Evolutionary conservation across 2,888 invertebrate genomes (phyloP).

Genomic region (Beris morrisii): DNA sequence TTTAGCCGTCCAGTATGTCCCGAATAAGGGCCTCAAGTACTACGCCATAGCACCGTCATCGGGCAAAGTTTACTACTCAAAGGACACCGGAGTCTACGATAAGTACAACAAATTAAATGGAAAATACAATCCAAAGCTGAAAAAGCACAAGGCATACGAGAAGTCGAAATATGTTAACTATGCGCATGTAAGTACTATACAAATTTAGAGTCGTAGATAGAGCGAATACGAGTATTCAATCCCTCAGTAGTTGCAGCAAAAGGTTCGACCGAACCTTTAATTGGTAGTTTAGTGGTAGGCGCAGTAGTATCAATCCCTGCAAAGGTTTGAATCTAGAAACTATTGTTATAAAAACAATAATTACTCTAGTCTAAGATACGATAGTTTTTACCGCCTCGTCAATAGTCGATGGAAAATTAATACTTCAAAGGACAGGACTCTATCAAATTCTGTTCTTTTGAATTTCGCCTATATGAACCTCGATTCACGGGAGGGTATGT

Average conservation of each 20-base stretch:
- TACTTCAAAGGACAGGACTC: too few relatives aligned
- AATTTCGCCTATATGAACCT: too few relatives aligned
- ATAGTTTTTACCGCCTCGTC: too few relatives aligned
- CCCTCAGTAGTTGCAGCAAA: not conserved
- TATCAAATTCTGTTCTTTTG: too few relatives aligned
- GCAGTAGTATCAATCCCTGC: too few relatives aligned
- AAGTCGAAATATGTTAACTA: constrained; percentile 51
- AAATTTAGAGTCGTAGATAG: not conserved
- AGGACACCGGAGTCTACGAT: constrained; percentile 40
- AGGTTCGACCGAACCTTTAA: not conserved
- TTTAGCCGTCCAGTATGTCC: constrained; percentile 51
- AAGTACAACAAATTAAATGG: constrained; percentile 51
- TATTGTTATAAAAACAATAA: too few relatives aligned
- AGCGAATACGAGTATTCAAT: not conserved
- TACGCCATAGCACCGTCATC: constrained; percentile 48
- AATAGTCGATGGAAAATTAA: too few relatives aligned
- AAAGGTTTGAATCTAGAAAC: too few relatives aligned
- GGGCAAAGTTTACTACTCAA: constrained; percentile 39
- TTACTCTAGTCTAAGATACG: too few relatives aligned
- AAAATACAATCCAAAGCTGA: constrained; percentile 54
- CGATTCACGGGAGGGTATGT: too few relatives aligned
- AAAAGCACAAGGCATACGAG: constrained; percentile 54
- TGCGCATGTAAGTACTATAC: constrained; percentile 50
- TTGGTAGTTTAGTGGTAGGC: not conserved
- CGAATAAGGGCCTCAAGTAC: constrained; percentile 53